phyloP scores from a whole-genome alignment of 2,888 invertebrate genomes.

The Cistogaster globosa region DNA sequence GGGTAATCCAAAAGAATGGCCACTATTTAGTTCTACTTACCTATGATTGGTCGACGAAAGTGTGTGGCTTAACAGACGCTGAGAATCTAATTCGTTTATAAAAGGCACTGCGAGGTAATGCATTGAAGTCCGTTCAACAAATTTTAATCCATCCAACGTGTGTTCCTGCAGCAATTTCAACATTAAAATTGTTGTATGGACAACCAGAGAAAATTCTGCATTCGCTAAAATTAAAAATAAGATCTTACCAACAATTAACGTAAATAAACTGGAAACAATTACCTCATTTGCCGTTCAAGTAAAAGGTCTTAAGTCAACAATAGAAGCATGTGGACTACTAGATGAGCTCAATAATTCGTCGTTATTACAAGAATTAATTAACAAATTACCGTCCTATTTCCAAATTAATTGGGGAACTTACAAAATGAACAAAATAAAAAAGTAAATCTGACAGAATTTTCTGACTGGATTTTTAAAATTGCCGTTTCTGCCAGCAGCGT shows the following conservation, averaged over 20 bases:
- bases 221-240: constrained; percentile 52
- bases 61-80: too few species aligned
- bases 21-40: too few species aligned
- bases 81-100: too few species aligned
- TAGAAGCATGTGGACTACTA: too few species aligned
- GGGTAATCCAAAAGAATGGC: not conserved
- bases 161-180: constrained; percentile 46
- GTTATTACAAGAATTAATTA: constrained; percentile 48
- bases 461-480: constrained; percentile 47
- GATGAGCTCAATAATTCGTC: not conserved
- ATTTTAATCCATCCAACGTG: not conserved
- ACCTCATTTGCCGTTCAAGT: constrained; percentile 47
- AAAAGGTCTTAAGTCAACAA: constrained; percentile 8
- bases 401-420: constrained; percentile 48
- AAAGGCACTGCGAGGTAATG: too few species aligned
- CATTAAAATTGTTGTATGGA: constrained; percentile 54
- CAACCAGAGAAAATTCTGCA: constrained; percentile 58
- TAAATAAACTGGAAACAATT: constrained; percentile 29
- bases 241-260: constrained; percentile 40
- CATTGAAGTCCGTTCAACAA: too few species aligned
- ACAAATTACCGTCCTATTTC: constrained; percentile 56
- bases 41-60: too few species aligned
- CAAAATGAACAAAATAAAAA: constrained; percentile 34
- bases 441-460: constrained; percentile 19
- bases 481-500: constrained; percentile 35